Evolutionary conservation across 2,113 vertebrate genomes (phyloP), one percentile per base, ranked within the genome.

Genomic region (Gobio gobio): DNA sequence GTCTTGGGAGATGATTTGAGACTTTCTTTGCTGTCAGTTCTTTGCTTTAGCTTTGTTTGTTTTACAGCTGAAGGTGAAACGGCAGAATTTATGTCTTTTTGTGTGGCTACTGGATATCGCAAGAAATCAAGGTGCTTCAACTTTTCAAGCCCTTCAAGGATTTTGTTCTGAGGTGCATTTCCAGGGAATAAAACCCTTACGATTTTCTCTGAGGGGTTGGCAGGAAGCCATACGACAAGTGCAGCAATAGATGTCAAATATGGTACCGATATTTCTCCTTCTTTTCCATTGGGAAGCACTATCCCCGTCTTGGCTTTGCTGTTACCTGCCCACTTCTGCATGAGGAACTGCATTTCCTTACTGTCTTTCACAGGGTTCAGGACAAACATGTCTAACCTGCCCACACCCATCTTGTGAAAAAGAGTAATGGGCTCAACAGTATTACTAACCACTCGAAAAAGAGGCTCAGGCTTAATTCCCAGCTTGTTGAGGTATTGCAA

Each of bases 261-360:
- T 79, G 98, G 98, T 82, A 99, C 98, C 0, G 98, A 99, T 90
- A 99, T 99, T 94, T 99, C 97, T 78, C 97, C 97, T 90, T 99
- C 98, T 83, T 98, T 99, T 51, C 98, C 98, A 43, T 89, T 99
- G 84, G 97, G 94, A 0, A 99, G 94, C 87, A 98, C 93, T 18
- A 99, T 98, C 8, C 98, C 98, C 47, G 98, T 99, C 90, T 99
- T 99, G 83, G 98, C 98, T 90, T 99, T 99, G 90, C 98, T 99
- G 82, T 99, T 99, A 0, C 98, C 98, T 13, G 98, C 96, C 98
- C 98, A 99, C 89, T 98, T 98, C 64, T 99, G 97, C 98, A 99
- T 99, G 84, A 99, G 94, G 89, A 99, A 99, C 78, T 99, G 98
- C 98, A 99, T 98, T 92, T 99, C 98, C 90, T 99, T 99, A 91